Evolutionary conservation across 2,888 invertebrate genomes (phyloP).

Genomic region (Seira ritae): DNA sequence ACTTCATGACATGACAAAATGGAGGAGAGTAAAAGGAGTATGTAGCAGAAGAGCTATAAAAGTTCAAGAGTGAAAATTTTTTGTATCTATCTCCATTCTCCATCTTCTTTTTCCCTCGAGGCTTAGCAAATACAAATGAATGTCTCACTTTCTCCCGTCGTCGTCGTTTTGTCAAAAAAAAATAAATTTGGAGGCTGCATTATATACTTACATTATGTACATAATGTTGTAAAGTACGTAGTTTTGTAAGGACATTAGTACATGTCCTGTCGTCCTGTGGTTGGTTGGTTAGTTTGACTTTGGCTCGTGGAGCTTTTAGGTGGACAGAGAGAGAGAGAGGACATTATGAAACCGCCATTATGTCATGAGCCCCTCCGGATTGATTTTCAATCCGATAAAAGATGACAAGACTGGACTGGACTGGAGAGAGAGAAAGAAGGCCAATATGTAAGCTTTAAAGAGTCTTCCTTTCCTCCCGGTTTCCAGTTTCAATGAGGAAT

Average conservation of each 20-base stretch:
- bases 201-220: too few relatives aligned
- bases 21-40: background rate
- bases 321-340: too few relatives aligned
- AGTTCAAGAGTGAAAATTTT: background rate
- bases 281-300: too few relatives aligned
- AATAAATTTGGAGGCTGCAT: too few relatives aligned
- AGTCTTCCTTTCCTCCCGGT: too few relatives aligned
- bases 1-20: too few relatives aligned
- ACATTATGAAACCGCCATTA: slow-evolving; percentile 11
- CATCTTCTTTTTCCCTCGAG: slow-evolving; percentile 3
- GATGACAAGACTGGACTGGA: background rate
- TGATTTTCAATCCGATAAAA: slow-evolving; percentile 14
- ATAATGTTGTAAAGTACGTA: too few relatives aligned
- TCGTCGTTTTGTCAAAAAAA: background rate
- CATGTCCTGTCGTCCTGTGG: background rate
- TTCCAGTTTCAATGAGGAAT: too few relatives aligned
- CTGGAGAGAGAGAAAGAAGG: background rate
- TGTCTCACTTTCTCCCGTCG: background rate
- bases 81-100: background rate
- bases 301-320: too few relatives aligned
- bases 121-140: slow-evolving; percentile 21
- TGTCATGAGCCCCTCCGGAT: background rate
- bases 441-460: too few relatives aligned
- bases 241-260: too few relatives aligned
- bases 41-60: background rate